phyloP scores from a whole-genome alignment of 2,888 invertebrate species.

The Amiota communis region DNA sequence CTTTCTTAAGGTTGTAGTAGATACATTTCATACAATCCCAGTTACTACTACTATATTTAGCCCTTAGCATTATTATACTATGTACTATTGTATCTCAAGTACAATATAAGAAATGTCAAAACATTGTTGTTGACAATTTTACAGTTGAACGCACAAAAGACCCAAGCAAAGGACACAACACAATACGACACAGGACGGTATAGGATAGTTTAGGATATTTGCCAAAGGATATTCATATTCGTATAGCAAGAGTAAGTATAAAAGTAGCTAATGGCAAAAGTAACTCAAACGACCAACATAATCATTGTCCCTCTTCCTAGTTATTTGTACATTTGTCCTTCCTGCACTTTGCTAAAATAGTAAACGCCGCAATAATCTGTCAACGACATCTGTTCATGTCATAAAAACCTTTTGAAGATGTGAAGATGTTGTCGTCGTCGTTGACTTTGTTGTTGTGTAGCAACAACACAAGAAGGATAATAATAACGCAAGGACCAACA shows the following conservation, averaged over 20 bases:
- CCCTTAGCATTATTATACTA: neutral
- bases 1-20: neutral
- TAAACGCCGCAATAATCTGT: constrained; percentile 73
- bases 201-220: constrained; percentile 28
- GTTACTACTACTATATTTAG: neutral
- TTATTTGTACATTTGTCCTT: constrained; percentile 29
- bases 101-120: constrained; percentile 50
- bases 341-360: constrained; percentile 52
- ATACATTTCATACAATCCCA: neutral
- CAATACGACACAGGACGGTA: neutral
- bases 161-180: neutral
- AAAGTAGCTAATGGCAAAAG: constrained; percentile 15
- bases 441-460: constrained; percentile 35
- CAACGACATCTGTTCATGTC: constrained; percentile 73
- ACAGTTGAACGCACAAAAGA: constrained; percentile 61
- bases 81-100: constrained; percentile 7
- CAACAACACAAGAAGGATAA: constrained; percentile 32
- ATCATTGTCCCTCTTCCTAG: constrained; percentile 29
- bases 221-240: constrained; percentile 5
- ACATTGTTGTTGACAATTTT: constrained; percentile 62
- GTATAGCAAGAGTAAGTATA: neutral
- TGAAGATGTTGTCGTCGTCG: constrained; percentile 46
- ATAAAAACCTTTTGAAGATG: constrained; percentile 70
- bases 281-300: neutral
- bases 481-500: constrained; percentile 34